Conservation (phyloP, 2,113 vertebrate species). For the Pluvianellus socialis region DNA sequence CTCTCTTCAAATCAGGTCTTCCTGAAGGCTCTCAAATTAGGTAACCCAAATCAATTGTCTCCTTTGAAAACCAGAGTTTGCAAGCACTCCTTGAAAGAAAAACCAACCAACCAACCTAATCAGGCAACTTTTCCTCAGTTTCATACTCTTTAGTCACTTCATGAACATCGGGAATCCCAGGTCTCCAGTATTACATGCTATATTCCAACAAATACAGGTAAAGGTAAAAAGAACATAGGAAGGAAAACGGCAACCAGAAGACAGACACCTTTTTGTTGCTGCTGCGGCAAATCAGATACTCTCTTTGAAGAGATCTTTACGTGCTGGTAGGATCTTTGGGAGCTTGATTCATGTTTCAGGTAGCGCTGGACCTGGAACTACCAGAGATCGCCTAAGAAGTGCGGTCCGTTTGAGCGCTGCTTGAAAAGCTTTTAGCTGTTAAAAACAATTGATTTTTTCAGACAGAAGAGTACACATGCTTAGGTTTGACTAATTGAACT, state of each 20-base stretch:
- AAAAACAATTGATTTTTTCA: neutral
- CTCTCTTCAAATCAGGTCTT: neutral
- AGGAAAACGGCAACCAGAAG: neutral
- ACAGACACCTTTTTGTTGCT: neutral
- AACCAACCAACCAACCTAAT: neutral
- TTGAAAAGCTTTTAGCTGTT: neutral
- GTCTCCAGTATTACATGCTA: neutral
- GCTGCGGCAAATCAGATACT: neutral
- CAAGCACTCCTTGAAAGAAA: neutral
- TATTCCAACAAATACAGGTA: neutral
- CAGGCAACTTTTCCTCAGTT: neutral
- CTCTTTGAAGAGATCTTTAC: neutral
- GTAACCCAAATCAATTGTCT: neutral
- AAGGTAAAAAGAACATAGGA: neutral
- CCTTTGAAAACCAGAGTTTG: neutral
- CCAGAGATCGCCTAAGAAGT: neutral
- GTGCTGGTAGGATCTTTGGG: neutral
- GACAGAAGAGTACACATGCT: neutral
- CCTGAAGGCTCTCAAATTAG: neutral
- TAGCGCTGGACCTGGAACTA: neutral
- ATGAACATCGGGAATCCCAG: neutral
- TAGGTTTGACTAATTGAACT: neutral
- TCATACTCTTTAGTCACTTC: neutral
- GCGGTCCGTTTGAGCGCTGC: neutral
- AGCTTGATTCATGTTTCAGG: neutral